Conservation (phyloP, 2,797 vertebrate species). For the Ispidina picta region DNA sequence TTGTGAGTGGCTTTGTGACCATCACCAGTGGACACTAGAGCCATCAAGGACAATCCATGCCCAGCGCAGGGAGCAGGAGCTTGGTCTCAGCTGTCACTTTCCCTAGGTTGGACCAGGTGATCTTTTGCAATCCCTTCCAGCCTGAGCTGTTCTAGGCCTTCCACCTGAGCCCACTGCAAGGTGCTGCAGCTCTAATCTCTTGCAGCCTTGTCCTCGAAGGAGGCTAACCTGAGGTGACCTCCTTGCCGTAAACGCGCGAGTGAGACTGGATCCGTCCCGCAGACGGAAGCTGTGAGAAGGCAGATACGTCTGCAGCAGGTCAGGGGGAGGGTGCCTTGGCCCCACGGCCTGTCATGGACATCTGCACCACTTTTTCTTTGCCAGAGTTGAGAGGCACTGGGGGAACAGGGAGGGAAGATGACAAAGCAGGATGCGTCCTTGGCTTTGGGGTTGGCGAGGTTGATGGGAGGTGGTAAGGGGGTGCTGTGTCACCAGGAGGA, state of each 20-base stretch:
- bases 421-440: rapidly evolving
- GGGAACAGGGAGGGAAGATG: neutral
- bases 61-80: neutral
- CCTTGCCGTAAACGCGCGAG: neutral
- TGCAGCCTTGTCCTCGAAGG: neutral
- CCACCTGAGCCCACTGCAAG: neutral
- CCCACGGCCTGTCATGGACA: neutral
- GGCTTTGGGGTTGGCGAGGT: neutral
- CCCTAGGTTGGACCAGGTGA: neutral
- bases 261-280: rapidly evolving
- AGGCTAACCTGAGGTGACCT: neutral
- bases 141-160: neutral
- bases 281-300: neutral
- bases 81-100: neutral
- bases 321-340: neutral
- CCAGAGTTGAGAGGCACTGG: neutral
- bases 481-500: neutral
- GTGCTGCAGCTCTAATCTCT: neutral
- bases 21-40: rapidly evolving
- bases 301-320: neutral
- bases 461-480: neutral
- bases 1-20: neutral
- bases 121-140: neutral
- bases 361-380: neutral
- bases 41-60: rapidly evolving